Evolutionary conservation across 30 jellyfish, hydroid and myxozoan species (phyloP).

Genomic region (Nemopilema nomurai): DNA sequence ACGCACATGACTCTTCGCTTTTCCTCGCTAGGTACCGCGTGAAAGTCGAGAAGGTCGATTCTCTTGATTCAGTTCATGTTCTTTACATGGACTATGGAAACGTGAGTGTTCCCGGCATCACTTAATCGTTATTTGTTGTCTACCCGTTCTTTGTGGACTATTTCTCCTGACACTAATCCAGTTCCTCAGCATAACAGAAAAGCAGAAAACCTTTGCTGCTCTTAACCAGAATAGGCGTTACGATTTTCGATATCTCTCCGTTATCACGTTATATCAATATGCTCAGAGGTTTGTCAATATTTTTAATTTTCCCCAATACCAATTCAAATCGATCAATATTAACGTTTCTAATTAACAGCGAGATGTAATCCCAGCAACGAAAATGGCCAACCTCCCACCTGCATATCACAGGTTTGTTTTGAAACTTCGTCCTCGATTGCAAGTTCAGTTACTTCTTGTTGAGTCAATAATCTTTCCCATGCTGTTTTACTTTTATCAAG

Average conservation of each 20-base stretch:
- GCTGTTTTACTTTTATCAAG: not conserved
- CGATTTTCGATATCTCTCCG: not conserved
- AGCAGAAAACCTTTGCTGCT: not conserved
- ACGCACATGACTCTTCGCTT: no score
- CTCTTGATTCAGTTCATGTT: slow-evolving; percentile 72
- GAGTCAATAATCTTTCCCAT: not conserved
- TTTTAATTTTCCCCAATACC: not conserved
- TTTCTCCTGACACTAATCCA: no score
- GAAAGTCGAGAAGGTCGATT: slow-evolving; percentile 79
- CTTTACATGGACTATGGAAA: slow-evolving; percentile 88
- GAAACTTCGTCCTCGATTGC: not conserved
- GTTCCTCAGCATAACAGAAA: not conserved
- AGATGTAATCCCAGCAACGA: slow-evolving; percentile 75
- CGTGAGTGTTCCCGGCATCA: no score
- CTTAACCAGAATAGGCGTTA: not conserved
- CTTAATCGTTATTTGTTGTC: not conserved
- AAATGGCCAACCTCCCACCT: slow-evolving; percentile 85
- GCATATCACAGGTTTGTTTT: slow-evolving; percentile 71
- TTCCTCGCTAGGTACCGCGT: slow-evolving; percentile 79
- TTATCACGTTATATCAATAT: not conserved
- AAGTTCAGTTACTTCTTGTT: not conserved
- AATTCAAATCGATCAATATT: not conserved
- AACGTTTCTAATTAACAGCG: slow-evolving; percentile 53
- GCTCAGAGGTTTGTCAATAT: not conserved
- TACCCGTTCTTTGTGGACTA: no score